Evolutionary conservation across 2,888 invertebrate species (phyloP).

Genomic region (Apotomis turbidana): DNA sequence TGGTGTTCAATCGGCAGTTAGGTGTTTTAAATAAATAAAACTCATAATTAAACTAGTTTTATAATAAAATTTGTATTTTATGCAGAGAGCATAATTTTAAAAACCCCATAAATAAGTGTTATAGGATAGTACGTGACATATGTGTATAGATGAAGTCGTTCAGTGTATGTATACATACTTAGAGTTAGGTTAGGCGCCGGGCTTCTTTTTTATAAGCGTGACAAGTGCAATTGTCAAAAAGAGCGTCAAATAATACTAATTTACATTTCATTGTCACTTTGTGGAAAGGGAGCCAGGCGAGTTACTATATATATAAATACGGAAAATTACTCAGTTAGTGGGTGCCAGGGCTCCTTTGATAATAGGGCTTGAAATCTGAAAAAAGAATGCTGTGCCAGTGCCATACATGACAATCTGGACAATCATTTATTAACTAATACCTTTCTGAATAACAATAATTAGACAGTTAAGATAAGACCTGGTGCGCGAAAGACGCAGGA

Average conservation of each 20-base stretch:
- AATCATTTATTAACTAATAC: too few species aligned
- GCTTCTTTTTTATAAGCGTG: not conserved
- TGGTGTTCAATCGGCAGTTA: constrained; percentile 24
- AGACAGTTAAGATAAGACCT: too few species aligned
- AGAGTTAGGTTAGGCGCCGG: constrained; percentile 15
- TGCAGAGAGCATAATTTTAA: constrained; percentile 60
- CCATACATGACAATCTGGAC: too few species aligned
- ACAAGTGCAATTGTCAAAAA: not conserved
- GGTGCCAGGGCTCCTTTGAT: too few species aligned
- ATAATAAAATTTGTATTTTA: constrained; percentile 45
- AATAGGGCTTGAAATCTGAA: too few species aligned
- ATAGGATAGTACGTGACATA: constrained; percentile 33
- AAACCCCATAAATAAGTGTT: constrained; percentile 57
- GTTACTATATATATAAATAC: too few species aligned
- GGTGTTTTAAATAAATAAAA: constrained; percentile 30
- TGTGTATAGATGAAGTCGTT: constrained; percentile 50
- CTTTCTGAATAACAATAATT: too few species aligned
- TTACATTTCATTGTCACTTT: not conserved
- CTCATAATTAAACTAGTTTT: constrained; percentile 29
- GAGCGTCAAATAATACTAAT: not conserved
- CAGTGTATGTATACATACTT: constrained; percentile 36
- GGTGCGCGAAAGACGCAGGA: too few species aligned
- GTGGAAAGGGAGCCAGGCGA: too few species aligned
- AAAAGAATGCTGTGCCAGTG: too few species aligned
- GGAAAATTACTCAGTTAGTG: too few species aligned